Evolutionary conservation across 2,113 vertebrate species (phyloP).

Genomic region (Arvicanthis niloticus): DNA sequence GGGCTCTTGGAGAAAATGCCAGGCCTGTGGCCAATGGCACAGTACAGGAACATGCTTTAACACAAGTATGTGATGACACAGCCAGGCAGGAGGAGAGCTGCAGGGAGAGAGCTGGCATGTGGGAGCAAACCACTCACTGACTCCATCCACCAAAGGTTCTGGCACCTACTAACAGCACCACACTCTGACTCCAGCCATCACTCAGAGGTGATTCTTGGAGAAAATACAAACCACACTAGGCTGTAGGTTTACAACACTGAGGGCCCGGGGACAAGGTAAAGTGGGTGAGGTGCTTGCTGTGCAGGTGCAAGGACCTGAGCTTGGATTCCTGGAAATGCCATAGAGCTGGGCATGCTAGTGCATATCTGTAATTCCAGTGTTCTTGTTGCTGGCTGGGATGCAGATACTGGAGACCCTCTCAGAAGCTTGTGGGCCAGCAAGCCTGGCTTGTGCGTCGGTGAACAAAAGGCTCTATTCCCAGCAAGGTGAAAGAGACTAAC

Average conservation of each 20-base stretch:
- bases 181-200: background rate
- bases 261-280: too few relatives aligned
- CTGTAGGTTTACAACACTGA: background rate
- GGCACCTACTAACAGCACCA: too few relatives aligned
- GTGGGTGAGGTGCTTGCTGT: background rate
- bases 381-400: background rate
- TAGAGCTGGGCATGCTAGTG: background rate
- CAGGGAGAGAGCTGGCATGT: too few relatives aligned
- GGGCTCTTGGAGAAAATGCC: background rate
- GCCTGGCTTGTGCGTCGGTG: background rate
- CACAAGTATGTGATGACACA: background rate
- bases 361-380: background rate
- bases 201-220: background rate
- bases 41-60: background rate
- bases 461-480: background rate
- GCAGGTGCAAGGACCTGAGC: background rate
- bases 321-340: background rate
- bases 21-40: background rate
- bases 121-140: background rate
- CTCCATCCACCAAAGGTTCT: background rate
- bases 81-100: background rate
- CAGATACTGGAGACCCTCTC: background rate
- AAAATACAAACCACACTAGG: background rate
- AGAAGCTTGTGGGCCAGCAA: background rate
- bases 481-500: background rate